Evolutionary conservation across 2,113 vertebrate species (phyloP), one percentile per base, ranked within the genome.

Genomic region (Abramis brama): DNA sequence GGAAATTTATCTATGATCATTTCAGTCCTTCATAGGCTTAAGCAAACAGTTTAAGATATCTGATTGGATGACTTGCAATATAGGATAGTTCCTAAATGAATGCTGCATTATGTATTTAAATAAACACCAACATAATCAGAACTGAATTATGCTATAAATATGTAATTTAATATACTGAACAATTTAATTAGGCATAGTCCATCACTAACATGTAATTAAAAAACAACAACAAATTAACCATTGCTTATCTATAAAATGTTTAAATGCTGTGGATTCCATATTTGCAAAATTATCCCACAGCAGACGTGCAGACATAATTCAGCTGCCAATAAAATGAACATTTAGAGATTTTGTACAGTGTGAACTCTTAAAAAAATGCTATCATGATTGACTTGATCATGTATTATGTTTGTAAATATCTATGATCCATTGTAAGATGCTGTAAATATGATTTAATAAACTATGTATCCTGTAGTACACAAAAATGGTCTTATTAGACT

Each of bases 401-500:
- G 27, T 33, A 8, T 47, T 25, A 62, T 66, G 15, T 45, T 21
- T 81, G 36, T 47, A 66, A 80, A 80, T 80, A 45, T 79, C 33
- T 15, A 23, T 43, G 57, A 80, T 80, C 33, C 3, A 25, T 64
- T 80, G 57, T 80, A 64, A 62, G 36, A 80, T 64, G 25, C 23
- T 80, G 55, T 79, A 45, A 39, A 64, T 64, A 45, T 45, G 12
- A 62, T 45, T 80, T 0, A 64, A 79, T 79, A 79, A 80, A 80
- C 13, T 2, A 6, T 52, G 17, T n/a, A 23, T 64, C 13, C n/a
- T 27, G 57, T 70, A 52, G 45, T 68, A 68, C 45, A 68, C 62
- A 82, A 21, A 33, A 27, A 52, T 62, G 3, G 15, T 39, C 59
- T 66, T 25, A 50, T 11, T 30, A 7, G 39, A 19, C 19, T 70